Percentiles rank a stretch among this genome's conserved stretches.
These are phyloP conservation scores for Pithys albifrons DNA, from an alignment of 2,113 vertebrate species.

Conservation along the genomic window DNA sequence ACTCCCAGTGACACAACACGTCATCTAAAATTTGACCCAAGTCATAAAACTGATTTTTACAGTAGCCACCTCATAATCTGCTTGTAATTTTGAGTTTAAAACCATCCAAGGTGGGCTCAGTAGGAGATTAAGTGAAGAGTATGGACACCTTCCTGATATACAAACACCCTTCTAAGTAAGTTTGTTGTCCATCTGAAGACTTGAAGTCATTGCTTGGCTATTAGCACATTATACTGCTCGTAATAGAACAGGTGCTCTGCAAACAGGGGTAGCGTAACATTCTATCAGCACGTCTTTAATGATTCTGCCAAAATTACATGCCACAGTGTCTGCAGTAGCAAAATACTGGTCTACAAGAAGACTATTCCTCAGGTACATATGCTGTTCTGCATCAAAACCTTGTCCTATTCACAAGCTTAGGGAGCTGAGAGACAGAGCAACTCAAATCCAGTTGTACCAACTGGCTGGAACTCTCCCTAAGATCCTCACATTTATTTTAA, in stretches of 20 bases:
- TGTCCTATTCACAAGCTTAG: neutral
- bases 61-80: neutral
- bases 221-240: neutral
- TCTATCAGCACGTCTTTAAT: neutral
- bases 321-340: neutral
- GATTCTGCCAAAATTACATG: neutral
- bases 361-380: neutral
- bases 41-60: neutral
- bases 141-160: neutral
- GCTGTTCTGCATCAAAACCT: neutral
- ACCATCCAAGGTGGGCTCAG: neutral
- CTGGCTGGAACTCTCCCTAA: neutral
- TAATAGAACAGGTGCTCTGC: neutral
- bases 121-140: neutral
- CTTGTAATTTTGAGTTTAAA: neutral
- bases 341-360: neutral
- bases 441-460: neutral
- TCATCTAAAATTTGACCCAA: neutral
- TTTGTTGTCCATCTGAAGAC: neutral
- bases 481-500: neutral
- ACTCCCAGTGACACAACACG: neutral
- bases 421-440: accelerated
- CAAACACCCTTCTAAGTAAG: neutral
- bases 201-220: neutral
- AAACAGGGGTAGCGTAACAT: neutral